phyloP scores from a whole-genome alignment of 2,888 invertebrate species.

The Mylabris sibirica region DNA sequence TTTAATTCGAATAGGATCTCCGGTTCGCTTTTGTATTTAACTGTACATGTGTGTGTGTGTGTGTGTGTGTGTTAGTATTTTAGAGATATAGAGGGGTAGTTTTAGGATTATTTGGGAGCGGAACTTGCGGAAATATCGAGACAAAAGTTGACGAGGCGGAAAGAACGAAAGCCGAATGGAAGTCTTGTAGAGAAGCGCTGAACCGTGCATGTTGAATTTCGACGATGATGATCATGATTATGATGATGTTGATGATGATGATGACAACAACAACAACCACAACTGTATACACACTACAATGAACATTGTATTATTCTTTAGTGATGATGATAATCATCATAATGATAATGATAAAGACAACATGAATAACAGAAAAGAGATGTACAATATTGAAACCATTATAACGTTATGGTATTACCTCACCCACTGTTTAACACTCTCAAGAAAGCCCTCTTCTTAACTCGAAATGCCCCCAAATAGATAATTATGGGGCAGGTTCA shows the following conservation, averaged over 20 bases:
- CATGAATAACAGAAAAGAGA: constrained; percentile 15
- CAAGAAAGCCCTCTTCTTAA: constrained; percentile 39
- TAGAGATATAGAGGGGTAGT: neutral
- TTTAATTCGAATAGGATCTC: constrained; percentile 52
- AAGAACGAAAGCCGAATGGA: constrained; percentile 56
- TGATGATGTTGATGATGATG: constrained; percentile 18
- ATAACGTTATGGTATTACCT: constrained; percentile 49
- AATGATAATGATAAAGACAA: neutral
- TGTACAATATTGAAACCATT: constrained; percentile 45
- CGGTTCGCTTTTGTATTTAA: constrained; percentile 41
- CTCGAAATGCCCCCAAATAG: constrained; percentile 37
- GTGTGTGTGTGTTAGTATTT: constrained; percentile 3
- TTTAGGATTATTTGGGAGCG: constrained; percentile 56
- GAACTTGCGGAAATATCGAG: constrained; percentile 59
- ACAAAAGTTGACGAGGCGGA: constrained; percentile 61
- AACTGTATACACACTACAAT: constrained; percentile 19
- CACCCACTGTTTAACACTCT: constrained; percentile 45
- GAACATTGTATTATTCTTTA: constrained; percentile 14
- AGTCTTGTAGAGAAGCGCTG: constrained; percentile 46
- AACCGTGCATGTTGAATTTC: constrained; percentile 45
- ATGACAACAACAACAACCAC: neutral
- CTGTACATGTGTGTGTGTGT: constrained; percentile 16
- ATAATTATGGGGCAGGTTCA: constrained; percentile 34
- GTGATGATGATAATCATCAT: neutral
- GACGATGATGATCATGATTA: too few relatives aligned